A percentile compares a stretch with the other conserved stretches of the same genome.
These are phyloP conservation scores for Sebastes matsubarae DNA, from an alignment of 2,797 vertebrate genomes.

Conservation along the genomic window DNA sequence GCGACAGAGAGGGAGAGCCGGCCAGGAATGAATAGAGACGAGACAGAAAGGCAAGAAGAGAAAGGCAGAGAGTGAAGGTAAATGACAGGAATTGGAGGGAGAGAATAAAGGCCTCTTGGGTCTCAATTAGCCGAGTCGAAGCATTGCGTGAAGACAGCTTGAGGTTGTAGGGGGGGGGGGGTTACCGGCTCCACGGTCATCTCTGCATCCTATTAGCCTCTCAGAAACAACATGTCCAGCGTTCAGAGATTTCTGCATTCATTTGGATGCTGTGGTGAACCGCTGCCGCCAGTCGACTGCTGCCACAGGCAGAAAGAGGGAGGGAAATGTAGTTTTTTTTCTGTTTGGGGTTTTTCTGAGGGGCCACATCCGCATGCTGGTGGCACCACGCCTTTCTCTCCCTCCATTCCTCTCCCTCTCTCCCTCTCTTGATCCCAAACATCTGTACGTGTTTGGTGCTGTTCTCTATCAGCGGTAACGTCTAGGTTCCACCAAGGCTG, in stretches of 20 bases:
- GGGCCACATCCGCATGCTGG: conserved; percentile 37
- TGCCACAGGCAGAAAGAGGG: neutral
- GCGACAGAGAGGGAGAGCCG: neutral
- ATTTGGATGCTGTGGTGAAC: conserved; percentile 43
- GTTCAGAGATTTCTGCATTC: conserved; percentile 19
- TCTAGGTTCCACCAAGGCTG: neutral
- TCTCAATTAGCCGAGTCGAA: conserved; percentile 65
- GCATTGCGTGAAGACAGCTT: conserved; percentile 54
- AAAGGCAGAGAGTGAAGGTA: neutral
- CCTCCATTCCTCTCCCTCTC: neutral
- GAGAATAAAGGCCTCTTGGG: conserved; percentile 64
- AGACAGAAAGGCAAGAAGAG: neutral
- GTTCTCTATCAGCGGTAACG: conserved; percentile 15
- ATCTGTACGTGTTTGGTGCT: conserved; percentile 7
- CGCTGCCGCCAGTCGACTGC: conserved; percentile 21
- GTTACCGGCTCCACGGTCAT: conserved; percentile 31
- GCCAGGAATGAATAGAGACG: neutral
- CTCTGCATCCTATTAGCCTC: conserved; percentile 66
- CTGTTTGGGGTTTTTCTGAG: neutral
- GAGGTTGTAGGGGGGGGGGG: conserved; percentile 9
- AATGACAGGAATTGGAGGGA: conserved; percentile 14
- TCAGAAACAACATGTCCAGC: conserved; percentile 36
- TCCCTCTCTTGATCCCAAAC: conserved; percentile 38
- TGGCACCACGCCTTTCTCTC: conserved; percentile 36
- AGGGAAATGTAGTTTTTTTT: neutral